A percentile compares a stretch with the other conserved stretches of the same genome.
These are phyloP conservation scores for Laupala kohalensis DNA, from an alignment of 1,140 invertebrate genomes.

Conservation along the genomic window DNA sequence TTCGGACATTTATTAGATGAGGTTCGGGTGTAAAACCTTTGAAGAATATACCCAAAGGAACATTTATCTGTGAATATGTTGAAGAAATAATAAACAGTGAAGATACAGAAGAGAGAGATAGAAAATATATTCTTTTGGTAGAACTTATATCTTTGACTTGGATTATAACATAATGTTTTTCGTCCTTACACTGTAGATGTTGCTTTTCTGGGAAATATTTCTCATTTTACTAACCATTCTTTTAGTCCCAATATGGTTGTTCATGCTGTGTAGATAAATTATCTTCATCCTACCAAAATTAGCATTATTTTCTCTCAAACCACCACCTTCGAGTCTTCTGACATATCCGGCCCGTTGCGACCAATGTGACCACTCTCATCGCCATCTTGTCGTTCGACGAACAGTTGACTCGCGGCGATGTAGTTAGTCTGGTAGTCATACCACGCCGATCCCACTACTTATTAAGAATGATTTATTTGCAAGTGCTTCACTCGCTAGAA, in stretches of 20 bases:
- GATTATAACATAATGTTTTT: constrained; percentile 73
- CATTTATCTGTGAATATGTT: constrained; percentile 83
- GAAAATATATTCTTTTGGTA: constrained; percentile 65
- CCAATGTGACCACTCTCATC: too few species aligned
- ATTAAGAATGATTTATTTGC: too few species aligned
- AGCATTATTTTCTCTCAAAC: constrained; percentile 77
- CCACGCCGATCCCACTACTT: too few species aligned
- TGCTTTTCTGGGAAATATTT: constrained; percentile 71
- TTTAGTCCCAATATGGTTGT: constrained; percentile 88
- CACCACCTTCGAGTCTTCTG: too few species aligned
- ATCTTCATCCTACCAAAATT: constrained; percentile 79
- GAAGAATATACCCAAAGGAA: constrained; percentile 57
- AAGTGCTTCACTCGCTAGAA: too few species aligned
- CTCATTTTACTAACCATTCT: constrained; percentile 93
- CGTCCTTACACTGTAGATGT: constrained; percentile 81
- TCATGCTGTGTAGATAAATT: constrained; percentile 84
- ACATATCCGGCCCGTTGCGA: too few species aligned
- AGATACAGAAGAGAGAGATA: constrained; percentile 73
- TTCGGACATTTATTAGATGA: constrained; percentile 69
- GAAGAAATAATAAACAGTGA: constrained; percentile 85
- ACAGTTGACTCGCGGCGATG: too few species aligned
- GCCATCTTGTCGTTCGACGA: too few species aligned
- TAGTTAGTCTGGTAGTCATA: too few species aligned
- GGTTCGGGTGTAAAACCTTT: constrained; percentile 87
- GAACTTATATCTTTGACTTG: constrained; percentile 90